A percentile compares a stretch with the other conserved stretches of the same genome.
Evolutionary conservation across 2,888 invertebrate species (phyloP).

Genomic region (Seira musarum): DNA sequence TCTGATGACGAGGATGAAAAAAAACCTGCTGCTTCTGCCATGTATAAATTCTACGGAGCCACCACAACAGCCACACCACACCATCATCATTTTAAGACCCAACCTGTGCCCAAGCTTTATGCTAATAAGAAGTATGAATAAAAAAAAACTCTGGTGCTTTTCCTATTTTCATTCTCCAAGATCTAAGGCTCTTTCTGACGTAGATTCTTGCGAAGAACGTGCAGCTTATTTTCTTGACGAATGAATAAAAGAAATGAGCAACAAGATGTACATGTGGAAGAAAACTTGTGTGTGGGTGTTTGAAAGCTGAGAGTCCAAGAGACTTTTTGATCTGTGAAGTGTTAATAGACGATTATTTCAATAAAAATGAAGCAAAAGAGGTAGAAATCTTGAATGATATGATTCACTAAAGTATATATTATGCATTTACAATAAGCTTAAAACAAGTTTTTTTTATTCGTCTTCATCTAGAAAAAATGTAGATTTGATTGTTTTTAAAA

Average conservation of each 20-base stretch:
- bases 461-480: too few relatives aligned
- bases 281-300: conserved; percentile 34
- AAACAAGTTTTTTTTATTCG: too few relatives aligned
- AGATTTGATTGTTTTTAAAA: too few relatives aligned
- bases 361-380: conserved; percentile 18
- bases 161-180: conserved; percentile 52
- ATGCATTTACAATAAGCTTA: too few relatives aligned
- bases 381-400: too few relatives aligned
- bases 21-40: conserved; percentile 53
- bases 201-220: too few relatives aligned
- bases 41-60: too few relatives aligned
- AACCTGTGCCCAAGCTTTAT: conserved; percentile 31
- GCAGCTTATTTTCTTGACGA: too few relatives aligned
- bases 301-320: conserved; percentile 16
- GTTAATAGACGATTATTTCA: conserved; percentile 65
- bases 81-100: conserved; percentile 7
- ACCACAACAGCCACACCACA: conserved; percentile 20
- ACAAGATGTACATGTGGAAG: too few relatives aligned
- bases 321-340: conserved; percentile 64
- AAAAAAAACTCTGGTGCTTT: conserved; percentile 43
- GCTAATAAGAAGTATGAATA: conserved; percentile 56
- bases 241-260: too few relatives aligned
- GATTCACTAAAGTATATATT: too few relatives aligned
- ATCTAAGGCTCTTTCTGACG: too few relatives aligned
- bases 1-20: conserved; percentile 50